phyloP scores from a whole-genome alignment of 53 echinoderm and acorn worm genomes.

The Astropecten irregularis region DNA sequence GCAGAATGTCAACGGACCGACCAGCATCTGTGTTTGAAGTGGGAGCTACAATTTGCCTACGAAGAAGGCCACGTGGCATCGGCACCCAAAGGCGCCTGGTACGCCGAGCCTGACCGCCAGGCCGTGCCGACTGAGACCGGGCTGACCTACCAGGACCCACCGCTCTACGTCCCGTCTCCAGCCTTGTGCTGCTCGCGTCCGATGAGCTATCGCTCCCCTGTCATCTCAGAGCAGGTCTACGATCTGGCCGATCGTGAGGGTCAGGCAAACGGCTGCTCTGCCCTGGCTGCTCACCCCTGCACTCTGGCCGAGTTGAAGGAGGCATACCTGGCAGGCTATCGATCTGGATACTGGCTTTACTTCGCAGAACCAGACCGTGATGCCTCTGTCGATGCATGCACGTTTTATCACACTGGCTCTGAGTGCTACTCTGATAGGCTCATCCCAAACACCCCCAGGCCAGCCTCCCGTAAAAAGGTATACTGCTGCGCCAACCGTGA shows the following conservation, averaged over 20 bases:
- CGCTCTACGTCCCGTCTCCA: neutral
- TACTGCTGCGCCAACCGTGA: neutral
- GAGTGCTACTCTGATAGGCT: neutral
- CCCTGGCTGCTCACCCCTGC: neutral
- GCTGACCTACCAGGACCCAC: constrained; percentile 18
- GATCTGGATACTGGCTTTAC: neutral
- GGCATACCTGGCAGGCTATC: neutral
- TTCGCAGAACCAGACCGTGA: neutral
- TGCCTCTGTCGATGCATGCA: neutral
- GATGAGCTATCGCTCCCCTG: constrained; percentile 6
- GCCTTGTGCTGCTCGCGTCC: constrained; percentile 5
- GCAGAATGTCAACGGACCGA: neutral
- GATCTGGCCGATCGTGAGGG: neutral
- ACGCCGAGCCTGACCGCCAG: neutral
- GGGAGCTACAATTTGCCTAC: neutral
- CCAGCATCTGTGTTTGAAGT: constrained; percentile 14
- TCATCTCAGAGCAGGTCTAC: neutral
- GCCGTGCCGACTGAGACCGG: constrained; percentile 3
- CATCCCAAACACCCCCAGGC: neutral
- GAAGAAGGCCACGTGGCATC: neutral
- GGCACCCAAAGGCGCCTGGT: neutral
- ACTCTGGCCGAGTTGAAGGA: constrained; percentile 27
- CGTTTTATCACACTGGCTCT: neutral
- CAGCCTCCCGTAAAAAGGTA: neutral
- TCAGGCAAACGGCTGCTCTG: neutral